Conservation (phyloP, 2,888 invertebrate genomes). For the Monochamus alternatus region DNA sequence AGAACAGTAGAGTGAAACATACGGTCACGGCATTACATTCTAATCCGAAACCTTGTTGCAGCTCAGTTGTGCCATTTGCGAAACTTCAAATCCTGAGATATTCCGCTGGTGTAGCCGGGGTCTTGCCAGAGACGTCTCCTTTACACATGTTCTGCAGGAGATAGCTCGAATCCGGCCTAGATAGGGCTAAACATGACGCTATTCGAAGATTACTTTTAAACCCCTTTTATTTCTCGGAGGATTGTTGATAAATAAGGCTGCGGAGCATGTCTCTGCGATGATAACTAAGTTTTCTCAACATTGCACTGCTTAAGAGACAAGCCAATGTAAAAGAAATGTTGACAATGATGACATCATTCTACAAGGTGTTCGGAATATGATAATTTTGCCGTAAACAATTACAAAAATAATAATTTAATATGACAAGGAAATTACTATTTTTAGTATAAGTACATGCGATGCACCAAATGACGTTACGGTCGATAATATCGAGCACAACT, state of each 20-base stretch:
- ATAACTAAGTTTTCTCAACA: not conserved
- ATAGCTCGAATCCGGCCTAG: constrained; percentile 22
- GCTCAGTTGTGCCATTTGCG: constrained; percentile 13
- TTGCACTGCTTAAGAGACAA: not conserved
- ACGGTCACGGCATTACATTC: constrained; percentile 23
- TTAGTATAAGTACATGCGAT: too few relatives aligned
- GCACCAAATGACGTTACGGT: too few relatives aligned
- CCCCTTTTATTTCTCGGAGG: not conserved
- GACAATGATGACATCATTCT: too few relatives aligned
- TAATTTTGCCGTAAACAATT: too few relatives aligned
- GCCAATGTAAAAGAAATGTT: too few relatives aligned
- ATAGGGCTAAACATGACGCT: constrained; percentile 30
- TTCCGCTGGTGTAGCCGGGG: constrained; percentile 8
- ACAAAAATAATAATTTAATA: too few relatives aligned
- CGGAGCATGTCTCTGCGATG: not conserved
- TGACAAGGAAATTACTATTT: too few relatives aligned
- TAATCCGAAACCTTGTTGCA: constrained; percentile 19
- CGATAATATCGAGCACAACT: too few relatives aligned
- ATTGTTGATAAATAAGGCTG: not conserved
- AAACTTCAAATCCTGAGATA: constrained; percentile 24
- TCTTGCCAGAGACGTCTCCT: constrained; percentile 3
- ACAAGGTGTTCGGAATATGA: too few relatives aligned
- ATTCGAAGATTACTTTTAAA: constrained; percentile 20
- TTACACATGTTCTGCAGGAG: constrained; percentile 19
- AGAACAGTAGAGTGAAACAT: constrained; percentile 19